phyloP scores from a whole-genome alignment of 53 echinoderm and acorn worm genomes.

The Mesocentrotus franciscanus region DNA sequence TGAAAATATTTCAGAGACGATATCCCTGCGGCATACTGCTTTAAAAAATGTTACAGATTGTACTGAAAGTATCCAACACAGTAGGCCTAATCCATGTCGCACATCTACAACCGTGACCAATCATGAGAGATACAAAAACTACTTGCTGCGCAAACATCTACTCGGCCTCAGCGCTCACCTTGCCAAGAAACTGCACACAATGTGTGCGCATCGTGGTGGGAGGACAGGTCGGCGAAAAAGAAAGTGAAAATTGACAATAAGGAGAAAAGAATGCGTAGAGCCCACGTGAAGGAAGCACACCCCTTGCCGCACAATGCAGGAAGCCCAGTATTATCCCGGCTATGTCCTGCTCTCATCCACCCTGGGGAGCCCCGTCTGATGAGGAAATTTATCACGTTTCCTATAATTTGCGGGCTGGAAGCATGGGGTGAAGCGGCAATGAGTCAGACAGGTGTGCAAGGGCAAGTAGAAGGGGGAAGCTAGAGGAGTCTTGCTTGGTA shows the following conservation, averaged over 20 bases:
- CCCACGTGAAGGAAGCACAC: slow-evolving; percentile 35
- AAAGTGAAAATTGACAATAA: slow-evolving; percentile 46
- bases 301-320: neutral
- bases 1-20: neutral
- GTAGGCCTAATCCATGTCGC: neutral
- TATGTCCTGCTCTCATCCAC: slow-evolving; percentile 19
- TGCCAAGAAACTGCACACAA: slow-evolving; percentile 27
- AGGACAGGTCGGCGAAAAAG: slow-evolving; percentile 13
- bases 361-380: slow-evolving; percentile 60
- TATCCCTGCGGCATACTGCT: neutral
- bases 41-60: neutral
- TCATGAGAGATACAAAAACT: neutral
- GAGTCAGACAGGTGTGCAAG: slow-evolving; percentile 46
- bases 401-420: slow-evolving; percentile 64
- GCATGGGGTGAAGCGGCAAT: slow-evolving; percentile 39
- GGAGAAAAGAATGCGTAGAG: slow-evolving; percentile 40
- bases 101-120: neutral
- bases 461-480: slow-evolving; percentile 20
- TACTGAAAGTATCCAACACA: neutral
- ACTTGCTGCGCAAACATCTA: neutral
- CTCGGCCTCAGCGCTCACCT: neutral
- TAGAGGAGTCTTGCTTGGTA: neutral
- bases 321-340: slow-evolving; percentile 55
- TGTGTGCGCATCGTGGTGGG: slow-evolving; percentile 12
- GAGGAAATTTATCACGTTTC: slow-evolving; percentile 66